phyloP scores from a whole-genome alignment of 2,113 vertebrate genomes.

The Panthera tigris region DNA sequence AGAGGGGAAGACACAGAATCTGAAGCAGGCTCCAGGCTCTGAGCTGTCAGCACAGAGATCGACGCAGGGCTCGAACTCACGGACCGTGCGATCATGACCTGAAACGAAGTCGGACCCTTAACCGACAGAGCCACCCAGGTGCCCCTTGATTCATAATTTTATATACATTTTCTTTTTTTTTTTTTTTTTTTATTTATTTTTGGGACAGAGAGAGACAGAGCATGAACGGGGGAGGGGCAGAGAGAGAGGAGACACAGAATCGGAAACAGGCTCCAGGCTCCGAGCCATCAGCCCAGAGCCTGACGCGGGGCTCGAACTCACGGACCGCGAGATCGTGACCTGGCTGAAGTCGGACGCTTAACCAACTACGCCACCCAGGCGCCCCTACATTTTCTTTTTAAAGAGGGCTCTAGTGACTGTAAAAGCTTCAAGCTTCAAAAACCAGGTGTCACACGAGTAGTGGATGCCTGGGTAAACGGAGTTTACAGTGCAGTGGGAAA shows the following conservation, averaged over 20 bases:
- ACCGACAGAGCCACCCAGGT: neutral
- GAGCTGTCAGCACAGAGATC: neutral
- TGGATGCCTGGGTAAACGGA: neutral
- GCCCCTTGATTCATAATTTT: too few relatives aligned
- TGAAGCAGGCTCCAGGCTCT: neutral
- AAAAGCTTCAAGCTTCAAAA: neutral
- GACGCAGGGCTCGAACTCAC: neutral
- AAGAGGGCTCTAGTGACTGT: neutral
- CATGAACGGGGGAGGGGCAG: neutral
- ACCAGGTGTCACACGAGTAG: too few relatives aligned
- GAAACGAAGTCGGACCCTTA: neutral
- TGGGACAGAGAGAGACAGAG: neutral
- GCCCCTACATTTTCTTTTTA: neutral
- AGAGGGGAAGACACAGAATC: neutral
- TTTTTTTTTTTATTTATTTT: too few relatives aligned
- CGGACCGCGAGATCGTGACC: neutral
- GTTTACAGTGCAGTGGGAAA: neutral
- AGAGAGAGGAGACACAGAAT: neutral
- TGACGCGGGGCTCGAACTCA: neutral
- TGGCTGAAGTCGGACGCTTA: neutral
- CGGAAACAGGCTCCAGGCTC: neutral
- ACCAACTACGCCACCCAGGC: neutral
- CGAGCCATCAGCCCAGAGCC: neutral
- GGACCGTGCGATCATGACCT: neutral
- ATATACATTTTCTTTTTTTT: neutral